Conservation (phyloP, 2,113 vertebrate species). For the Callospermophilus lateralis region DNA sequence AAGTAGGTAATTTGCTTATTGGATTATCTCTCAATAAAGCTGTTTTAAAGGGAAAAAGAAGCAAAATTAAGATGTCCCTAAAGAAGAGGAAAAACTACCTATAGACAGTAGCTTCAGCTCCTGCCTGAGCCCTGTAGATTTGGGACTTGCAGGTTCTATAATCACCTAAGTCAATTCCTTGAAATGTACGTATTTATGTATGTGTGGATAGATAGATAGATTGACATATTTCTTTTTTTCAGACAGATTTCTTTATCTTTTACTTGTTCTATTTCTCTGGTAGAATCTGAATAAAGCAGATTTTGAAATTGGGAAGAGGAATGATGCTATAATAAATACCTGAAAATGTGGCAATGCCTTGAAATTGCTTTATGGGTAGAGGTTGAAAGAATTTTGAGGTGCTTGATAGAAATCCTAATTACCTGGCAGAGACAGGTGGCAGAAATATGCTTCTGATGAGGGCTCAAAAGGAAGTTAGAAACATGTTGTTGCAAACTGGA, state of each 20-base stretch:
- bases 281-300: neutral
- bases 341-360: constrained; percentile 5
- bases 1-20: neutral
- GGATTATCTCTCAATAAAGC: neutral
- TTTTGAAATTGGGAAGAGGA: neutral
- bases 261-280: constrained; percentile 1
- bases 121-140: neutral
- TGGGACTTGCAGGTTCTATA: neutral
- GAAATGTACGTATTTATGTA: neutral
- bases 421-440: neutral
- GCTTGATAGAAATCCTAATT: neutral
- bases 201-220: neutral
- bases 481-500: neutral
- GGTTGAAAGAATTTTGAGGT: neutral
- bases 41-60: neutral
- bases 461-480: neutral
- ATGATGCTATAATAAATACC: neutral
- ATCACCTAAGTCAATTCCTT: neutral
- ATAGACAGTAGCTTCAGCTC: neutral
- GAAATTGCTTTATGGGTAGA: neutral
- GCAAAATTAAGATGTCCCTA: neutral
- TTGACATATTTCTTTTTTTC: no score
- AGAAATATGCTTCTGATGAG: neutral
- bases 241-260: neutral
- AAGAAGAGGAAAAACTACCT: constrained; percentile 1